phyloP scores from a whole-genome alignment of 2,888 invertebrate species.

The Chloroclysta siterata region DNA sequence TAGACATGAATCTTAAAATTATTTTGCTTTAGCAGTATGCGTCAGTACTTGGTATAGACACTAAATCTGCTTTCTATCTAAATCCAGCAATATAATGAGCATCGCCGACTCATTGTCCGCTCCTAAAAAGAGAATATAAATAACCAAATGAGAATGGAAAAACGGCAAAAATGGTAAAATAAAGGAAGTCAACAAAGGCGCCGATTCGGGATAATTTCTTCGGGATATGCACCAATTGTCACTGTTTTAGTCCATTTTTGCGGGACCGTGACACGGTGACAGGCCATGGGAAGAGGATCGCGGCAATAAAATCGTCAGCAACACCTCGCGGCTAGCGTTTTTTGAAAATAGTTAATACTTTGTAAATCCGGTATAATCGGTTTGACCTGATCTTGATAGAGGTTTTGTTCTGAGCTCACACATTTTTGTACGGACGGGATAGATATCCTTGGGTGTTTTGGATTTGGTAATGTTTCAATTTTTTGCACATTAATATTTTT shows the following conservation, averaged over 20 bases:
- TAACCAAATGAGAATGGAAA: conserved; percentile 84
- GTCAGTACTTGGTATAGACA: background rate
- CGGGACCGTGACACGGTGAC: conserved; percentile 56
- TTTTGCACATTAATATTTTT: too few species aligned
- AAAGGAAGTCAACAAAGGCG: conserved; percentile 83
- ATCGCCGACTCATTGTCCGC: conserved; percentile 62
- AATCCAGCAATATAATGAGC: conserved; percentile 78
- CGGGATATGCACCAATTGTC: conserved; percentile 84
- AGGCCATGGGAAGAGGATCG: conserved; percentile 57
- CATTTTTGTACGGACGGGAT: background rate
- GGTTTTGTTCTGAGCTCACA: background rate
- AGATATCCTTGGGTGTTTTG: background rate
- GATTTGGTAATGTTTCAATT: too few species aligned
- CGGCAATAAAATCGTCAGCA: conserved; percentile 73
- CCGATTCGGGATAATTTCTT: conserved; percentile 82
- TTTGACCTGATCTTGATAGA: conserved; percentile 9
- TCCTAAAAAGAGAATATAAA: conserved; percentile 81
- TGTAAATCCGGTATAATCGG: conserved; percentile 31
- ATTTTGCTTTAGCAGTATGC: too few species aligned
- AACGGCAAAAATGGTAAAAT: conserved; percentile 82
- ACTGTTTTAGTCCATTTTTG: conserved; percentile 75
- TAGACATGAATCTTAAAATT: too few species aligned
- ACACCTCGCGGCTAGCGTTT: conserved; percentile 38
- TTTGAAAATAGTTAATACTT: conserved; percentile 45
- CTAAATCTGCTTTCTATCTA: conserved; percentile 4